phyloP scores from a whole-genome alignment of 2,797 vertebrate genomes.

The Clarias laeviceps region DNA sequence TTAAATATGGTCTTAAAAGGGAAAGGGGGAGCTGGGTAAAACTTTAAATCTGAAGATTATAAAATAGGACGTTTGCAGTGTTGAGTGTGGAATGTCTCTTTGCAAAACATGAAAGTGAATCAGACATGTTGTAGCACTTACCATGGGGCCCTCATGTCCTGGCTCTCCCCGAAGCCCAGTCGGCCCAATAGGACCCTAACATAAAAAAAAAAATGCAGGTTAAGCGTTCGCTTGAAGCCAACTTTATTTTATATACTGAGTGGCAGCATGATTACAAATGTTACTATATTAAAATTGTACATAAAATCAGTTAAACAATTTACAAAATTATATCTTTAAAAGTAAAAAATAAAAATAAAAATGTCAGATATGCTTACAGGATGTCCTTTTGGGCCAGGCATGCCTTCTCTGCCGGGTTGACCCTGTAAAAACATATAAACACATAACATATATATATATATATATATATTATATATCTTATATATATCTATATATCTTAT shows the following conservation, averaged over 20 bases:
- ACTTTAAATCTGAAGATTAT: not conserved
- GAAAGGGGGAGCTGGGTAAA: not conserved
- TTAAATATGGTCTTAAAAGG: not conserved
- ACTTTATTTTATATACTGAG: not conserved
- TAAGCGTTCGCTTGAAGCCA: not conserved
- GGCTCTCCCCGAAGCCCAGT: conserved; percentile 76
- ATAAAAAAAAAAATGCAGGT: not conserved
- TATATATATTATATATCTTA: too few species aligned
- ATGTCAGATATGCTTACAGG: conserved; percentile 64
- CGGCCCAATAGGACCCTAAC: conserved; percentile 75
- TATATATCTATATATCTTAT: too few species aligned
- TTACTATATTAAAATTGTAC: not conserved
- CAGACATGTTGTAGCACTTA: conserved; percentile 59
- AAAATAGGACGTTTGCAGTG: not conserved
- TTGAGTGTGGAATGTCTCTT: not conserved
- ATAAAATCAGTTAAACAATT: not conserved
- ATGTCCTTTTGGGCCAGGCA: conserved; percentile 80
- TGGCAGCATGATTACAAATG: not conserved
- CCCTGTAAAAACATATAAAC: conserved; percentile 72
- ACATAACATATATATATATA: not conserved
- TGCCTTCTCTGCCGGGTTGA: conserved; percentile 71
- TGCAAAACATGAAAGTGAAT: conserved; percentile 24
- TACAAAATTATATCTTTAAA: not conserved
- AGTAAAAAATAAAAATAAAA: not conserved
- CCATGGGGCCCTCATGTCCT: conserved; percentile 82